phyloP scores from a whole-genome alignment of 1,140 invertebrate species.

The Propsilocerus akamusi region DNA sequence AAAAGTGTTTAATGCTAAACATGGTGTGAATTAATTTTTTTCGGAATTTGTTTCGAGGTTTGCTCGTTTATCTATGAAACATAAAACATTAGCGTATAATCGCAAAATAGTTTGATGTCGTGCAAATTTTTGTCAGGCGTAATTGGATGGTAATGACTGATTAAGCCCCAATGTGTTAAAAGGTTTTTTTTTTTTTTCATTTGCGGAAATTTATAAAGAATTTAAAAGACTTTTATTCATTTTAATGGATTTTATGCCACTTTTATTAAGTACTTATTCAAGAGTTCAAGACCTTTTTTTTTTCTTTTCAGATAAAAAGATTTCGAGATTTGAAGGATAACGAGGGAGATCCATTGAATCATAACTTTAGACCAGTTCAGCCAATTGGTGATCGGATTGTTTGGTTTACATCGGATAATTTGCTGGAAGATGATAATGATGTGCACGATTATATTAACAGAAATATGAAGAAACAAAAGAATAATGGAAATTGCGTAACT shows the following conservation, averaged over 20 bases:
- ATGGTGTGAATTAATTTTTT: too few relatives aligned
- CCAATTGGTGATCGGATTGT: slow-evolving; percentile 44
- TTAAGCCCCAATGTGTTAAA: not conserved
- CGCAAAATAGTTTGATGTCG: too few relatives aligned
- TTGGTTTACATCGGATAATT: slow-evolving; percentile 30
- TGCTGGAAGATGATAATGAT: slow-evolving; percentile 25
- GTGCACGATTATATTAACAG: slow-evolving; percentile 14
- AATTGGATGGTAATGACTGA: not conserved
- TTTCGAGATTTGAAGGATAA: slow-evolving; percentile 51
- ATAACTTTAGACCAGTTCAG: slow-evolving; percentile 62
- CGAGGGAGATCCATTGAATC: slow-evolving; percentile 39
- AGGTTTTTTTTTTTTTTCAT: not conserved
- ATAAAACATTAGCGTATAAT: too few relatives aligned
- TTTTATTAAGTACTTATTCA: not conserved
- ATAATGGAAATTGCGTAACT: not conserved
- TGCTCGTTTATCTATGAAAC: too few relatives aligned
- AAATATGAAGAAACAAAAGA: not conserved
- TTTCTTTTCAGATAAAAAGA: slow-evolving; percentile 39
- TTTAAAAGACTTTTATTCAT: not conserved
- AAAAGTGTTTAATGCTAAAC: too few relatives aligned
- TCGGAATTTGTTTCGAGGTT: too few relatives aligned
- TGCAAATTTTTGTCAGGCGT: not conserved
- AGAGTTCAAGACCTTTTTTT: slow-evolving; percentile 6
- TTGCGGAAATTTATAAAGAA: too few relatives aligned
- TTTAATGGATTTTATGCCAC: not conserved